Evolutionary conservation across 2,113 vertebrate genomes (phyloP), one percentile per base, ranked within the genome.

Genomic region (Stictonetta naevosa): DNA sequence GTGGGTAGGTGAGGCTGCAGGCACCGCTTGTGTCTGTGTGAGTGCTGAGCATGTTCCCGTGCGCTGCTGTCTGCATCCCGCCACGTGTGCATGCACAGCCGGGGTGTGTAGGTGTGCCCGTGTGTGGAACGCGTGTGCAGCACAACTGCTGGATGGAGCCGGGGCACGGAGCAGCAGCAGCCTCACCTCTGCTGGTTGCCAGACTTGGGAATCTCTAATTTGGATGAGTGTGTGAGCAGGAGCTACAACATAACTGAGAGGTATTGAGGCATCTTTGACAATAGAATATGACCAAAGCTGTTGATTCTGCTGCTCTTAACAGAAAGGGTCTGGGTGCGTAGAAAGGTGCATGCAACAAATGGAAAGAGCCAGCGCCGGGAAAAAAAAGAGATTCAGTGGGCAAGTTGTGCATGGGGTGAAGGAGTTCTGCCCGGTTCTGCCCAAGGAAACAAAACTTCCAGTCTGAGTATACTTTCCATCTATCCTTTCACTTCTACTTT

Each of bases 111-210:
- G 53, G 28, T 26, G 23, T 52, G 50, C 25, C 50, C 7, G 3
- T 2, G 31, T 22, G 28, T 1, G 23, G 23, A 77, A 13, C 18
- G 33, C 9, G 26, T 0, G 1, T 25, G n/a, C 40, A 56, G 31
- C 56, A n/a, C 44, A 0, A 2, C n/a, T 63, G 69, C 36, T 40
- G 58, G 44, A 4, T 72, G 78, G 28, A 31, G 0, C 0, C 0
- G 19, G 21, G 1, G 8, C 34, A 42, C 0, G 2, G 44, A 53
- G 44, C 36, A 56, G n/a, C 11, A 26, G 17, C 55, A 44, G 26
- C 40, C 40, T 62, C 38, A 15, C 60, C 46, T 88, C 59, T 29
- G 21, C 50, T 23, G 18, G 55, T 22, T 80, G 34, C 6, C 1
- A 1, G 40, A 44, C 29, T 15, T 84, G 40, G 25, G 18, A 19